Evolutionary conservation across 2,888 invertebrate genomes (phyloP).

Genomic region (Escarpia spicata): DNA sequence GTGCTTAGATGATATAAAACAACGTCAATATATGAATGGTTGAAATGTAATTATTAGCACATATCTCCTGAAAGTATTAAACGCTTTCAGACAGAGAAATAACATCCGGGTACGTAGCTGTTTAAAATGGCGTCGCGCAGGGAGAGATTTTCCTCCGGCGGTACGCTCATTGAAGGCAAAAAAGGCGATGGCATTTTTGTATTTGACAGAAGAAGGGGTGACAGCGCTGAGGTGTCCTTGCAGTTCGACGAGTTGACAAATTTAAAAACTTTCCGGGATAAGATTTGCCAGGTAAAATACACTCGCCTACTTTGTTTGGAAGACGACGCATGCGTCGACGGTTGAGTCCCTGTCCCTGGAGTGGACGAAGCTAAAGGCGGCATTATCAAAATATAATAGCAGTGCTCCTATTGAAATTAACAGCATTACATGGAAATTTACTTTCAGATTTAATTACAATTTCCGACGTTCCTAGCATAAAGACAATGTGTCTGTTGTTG

Average conservation of each 20-base stretch:
- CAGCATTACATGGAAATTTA: neutral
- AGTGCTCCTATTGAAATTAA: neutral
- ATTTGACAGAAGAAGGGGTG: slow-evolving; percentile 55
- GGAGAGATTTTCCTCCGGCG: slow-evolving; percentile 20
- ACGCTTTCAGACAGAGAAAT: neutral
- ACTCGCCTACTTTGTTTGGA: slow-evolving; percentile 29
- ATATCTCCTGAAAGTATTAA: neutral
- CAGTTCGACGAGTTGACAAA: slow-evolving; percentile 50
- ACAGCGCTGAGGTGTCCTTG: slow-evolving; percentile 54
- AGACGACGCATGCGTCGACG: slow-evolving; percentile 1
- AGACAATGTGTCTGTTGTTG: too few relatives aligned
- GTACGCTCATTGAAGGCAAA: slow-evolving; percentile 40
- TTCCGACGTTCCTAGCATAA: too few relatives aligned
- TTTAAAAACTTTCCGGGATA: slow-evolving; percentile 51
- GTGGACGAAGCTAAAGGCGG: neutral
- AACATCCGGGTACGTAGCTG: slow-evolving; percentile 32
- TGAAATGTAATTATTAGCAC: neutral
- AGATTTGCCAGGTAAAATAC: slow-evolving; percentile 48
- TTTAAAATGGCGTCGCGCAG: slow-evolving; percentile 35
- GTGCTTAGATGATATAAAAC: neutral
- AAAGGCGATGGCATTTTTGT: slow-evolving; percentile 57
- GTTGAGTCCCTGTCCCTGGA: neutral
- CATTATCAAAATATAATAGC: neutral
- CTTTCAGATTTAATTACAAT: too few relatives aligned
- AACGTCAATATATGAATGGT: neutral